Evolutionary conservation across 1,140 invertebrate species (phyloP).

Genomic region (Goniozus legneri): DNA sequence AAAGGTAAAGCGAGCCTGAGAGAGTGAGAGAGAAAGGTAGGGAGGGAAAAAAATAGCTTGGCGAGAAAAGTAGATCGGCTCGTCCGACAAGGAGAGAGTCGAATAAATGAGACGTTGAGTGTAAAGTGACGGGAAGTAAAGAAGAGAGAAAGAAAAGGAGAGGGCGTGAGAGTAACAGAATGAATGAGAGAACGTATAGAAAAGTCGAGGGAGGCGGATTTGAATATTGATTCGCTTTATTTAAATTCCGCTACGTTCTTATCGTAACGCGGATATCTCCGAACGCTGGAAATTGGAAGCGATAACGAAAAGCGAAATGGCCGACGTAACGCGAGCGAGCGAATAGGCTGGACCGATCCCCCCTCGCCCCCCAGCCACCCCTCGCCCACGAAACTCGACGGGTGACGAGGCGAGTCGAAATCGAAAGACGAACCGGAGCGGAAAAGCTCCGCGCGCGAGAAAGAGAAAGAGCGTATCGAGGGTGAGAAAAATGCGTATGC

Average conservation of each 20-base stretch:
- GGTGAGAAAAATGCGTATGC: slow-evolving; percentile 14
- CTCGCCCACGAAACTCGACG: too few relatives aligned
- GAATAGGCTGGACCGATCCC: slow-evolving; percentile 35
- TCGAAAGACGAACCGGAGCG: not conserved
- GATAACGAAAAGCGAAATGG: slow-evolving; percentile 47
- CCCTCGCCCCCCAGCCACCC: too few relatives aligned
- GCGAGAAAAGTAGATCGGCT: slow-evolving; percentile 22
- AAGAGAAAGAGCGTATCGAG: slow-evolving; percentile 13
- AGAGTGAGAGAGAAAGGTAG: not conserved
- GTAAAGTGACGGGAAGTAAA: not conserved
- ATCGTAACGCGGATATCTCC: slow-evolving; percentile 47
- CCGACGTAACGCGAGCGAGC: slow-evolving; percentile 27
- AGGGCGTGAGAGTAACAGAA: not conserved
- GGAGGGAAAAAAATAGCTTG: slow-evolving; percentile 16
- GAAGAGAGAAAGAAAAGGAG: too few relatives aligned
- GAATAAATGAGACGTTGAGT: slow-evolving; percentile 43
- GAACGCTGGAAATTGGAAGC: slow-evolving; percentile 48
- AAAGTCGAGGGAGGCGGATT: slow-evolving; percentile 29
- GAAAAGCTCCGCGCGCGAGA: slow-evolving; percentile 1
- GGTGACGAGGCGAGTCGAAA: not conserved
- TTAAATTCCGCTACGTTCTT: slow-evolving; percentile 46
- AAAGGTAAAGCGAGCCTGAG: not conserved
- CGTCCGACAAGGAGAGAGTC: slow-evolving; percentile 38
- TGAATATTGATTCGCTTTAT: slow-evolving; percentile 55
- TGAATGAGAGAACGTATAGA: not conserved